phyloP scores from a whole-genome alignment of 2,113 vertebrate species.

The Carettochelys insculpta region DNA sequence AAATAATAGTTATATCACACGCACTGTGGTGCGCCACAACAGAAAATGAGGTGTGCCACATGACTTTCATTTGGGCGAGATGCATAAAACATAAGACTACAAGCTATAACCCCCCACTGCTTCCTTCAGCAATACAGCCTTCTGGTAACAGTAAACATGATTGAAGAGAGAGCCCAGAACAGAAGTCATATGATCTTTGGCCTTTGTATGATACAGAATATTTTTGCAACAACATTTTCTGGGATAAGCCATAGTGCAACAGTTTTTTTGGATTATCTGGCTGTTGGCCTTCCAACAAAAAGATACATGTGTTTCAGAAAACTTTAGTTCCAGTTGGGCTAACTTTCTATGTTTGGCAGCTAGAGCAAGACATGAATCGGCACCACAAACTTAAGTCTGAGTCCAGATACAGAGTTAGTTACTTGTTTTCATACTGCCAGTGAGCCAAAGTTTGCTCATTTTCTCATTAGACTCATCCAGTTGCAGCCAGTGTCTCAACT shows the following conservation, averaged over 20 bases:
- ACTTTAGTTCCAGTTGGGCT: conserved; percentile 42
- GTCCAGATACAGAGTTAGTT: conserved; percentile 33
- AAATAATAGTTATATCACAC: conserved; percentile 61
- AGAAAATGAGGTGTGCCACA: conserved; percentile 49
- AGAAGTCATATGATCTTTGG: conserved; percentile 68
- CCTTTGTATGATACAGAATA: conserved; percentile 60
- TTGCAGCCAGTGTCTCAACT: conserved; percentile 26
- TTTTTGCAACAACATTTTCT: conserved; percentile 46
- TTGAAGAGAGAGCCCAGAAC: conserved; percentile 68
- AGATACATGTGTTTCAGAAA: conserved; percentile 55
- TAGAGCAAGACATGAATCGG: conserved; percentile 45
- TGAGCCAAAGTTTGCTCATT: neutral
- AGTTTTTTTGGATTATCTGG: conserved; percentile 43
- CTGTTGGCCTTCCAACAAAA: conserved; percentile 18
- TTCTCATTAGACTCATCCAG: conserved; percentile 45
- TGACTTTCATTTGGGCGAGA: conserved; percentile 58
- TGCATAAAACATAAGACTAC: conserved; percentile 43
- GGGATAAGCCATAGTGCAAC: conserved; percentile 43
- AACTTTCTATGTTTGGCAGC: conserved; percentile 50
- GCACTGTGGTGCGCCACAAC: conserved; percentile 27
- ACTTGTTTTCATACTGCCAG: conserved; percentile 27
- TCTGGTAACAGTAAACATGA: conserved; percentile 56
- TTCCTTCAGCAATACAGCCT: conserved; percentile 56
- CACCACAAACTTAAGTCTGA: conserved; percentile 43
- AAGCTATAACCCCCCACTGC: conserved; percentile 9